Evolutionary conservation across 2,888 invertebrate species (phyloP).

Genomic region (Ariolimax columbianus): DNA sequence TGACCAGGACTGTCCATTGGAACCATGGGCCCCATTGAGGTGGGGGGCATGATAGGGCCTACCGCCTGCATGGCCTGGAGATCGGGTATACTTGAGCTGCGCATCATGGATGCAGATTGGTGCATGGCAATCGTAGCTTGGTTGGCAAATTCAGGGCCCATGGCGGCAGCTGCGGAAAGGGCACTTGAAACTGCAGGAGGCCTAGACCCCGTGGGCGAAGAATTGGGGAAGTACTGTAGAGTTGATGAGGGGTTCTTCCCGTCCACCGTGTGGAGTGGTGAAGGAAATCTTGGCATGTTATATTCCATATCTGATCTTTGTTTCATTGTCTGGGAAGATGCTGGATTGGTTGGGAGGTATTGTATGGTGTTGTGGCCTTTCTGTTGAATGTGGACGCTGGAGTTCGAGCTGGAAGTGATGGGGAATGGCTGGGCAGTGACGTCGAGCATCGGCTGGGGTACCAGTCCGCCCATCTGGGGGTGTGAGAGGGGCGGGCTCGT

Average conservation of each 20-base stretch:
- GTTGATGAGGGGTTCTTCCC: constrained; percentile 86
- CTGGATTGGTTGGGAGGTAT: constrained; percentile 96
- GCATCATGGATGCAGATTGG: constrained; percentile 62
- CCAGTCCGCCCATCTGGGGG: constrained; percentile 51
- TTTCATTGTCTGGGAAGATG: constrained; percentile 80
- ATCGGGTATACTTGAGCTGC: constrained; percentile 53
- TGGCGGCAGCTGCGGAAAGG: constrained; percentile 54
- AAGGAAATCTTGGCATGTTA: constrained; percentile 90
- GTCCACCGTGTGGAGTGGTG: constrained; percentile 87
- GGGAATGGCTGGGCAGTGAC: constrained; percentile 66
- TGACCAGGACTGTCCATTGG: constrained; percentile 42
- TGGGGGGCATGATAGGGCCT: constrained; percentile 51
- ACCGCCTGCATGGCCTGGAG: constrained; percentile 66
- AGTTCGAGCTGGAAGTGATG: constrained; percentile 79
- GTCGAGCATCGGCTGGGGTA: constrained; percentile 56
- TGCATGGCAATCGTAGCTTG: constrained; percentile 60
- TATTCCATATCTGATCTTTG: constrained; percentile 52
- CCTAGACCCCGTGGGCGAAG: constrained; percentile 48
- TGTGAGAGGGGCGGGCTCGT: constrained; percentile 53
- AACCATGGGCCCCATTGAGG: constrained; percentile 44
- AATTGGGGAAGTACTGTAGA: constrained; percentile 85
- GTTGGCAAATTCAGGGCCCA: constrained; percentile 57
- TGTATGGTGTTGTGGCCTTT: constrained; percentile 98
- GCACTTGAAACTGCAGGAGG: constrained; percentile 51
- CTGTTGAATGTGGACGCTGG: constrained; percentile 93